phyloP scores from a whole-genome alignment of 2,888 invertebrate species.

The Anthophora plumipes region DNA sequence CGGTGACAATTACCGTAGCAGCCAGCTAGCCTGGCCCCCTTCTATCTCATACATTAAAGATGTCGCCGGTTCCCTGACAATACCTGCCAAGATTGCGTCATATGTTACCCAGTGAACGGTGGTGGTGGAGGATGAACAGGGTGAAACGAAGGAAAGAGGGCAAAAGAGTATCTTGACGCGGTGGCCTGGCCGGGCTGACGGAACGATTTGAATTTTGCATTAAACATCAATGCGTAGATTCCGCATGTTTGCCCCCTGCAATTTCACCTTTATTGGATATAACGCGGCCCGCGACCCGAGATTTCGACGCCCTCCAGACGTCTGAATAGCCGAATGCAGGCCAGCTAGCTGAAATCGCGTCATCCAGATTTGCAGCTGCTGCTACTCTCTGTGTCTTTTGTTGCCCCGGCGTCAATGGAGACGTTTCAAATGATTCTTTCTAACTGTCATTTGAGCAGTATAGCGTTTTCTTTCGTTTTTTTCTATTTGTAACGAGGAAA shows the following conservation, averaged over 20 bases:
- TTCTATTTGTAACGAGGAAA: too few species aligned
- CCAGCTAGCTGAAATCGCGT: neutral
- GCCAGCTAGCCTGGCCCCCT: slow-evolving; percentile 51
- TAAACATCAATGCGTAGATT: slow-evolving; percentile 81
- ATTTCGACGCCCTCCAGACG: slow-evolving; percentile 23
- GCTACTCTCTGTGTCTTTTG: too few species aligned
- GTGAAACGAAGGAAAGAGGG: slow-evolving; percentile 41
- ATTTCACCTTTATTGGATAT: slow-evolving; percentile 80
- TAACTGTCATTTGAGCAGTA: too few species aligned
- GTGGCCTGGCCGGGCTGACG: slow-evolving; percentile 50
- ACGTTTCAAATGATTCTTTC: too few species aligned
- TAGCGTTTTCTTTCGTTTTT: too few species aligned
- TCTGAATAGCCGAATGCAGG: slow-evolving; percentile 17
- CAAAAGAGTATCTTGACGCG: slow-evolving; percentile 35
- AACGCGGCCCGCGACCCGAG: slow-evolving; percentile 43
- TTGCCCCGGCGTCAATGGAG: too few species aligned
- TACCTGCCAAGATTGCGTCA: slow-evolving; percentile 81
- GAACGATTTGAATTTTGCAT: slow-evolving; percentile 83
- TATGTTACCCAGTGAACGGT: slow-evolving; percentile 72
- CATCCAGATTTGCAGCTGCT: too few species aligned
- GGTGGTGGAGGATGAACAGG: slow-evolving; percentile 34
- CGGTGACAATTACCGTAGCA: slow-evolving; percentile 68
- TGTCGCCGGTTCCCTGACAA: slow-evolving; percentile 76
- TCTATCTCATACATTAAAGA: slow-evolving; percentile 80
- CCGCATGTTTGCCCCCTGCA: slow-evolving; percentile 73